phyloP scores from a whole-genome alignment of 1,140 invertebrate genomes.

The Plodia interpunctella region DNA sequence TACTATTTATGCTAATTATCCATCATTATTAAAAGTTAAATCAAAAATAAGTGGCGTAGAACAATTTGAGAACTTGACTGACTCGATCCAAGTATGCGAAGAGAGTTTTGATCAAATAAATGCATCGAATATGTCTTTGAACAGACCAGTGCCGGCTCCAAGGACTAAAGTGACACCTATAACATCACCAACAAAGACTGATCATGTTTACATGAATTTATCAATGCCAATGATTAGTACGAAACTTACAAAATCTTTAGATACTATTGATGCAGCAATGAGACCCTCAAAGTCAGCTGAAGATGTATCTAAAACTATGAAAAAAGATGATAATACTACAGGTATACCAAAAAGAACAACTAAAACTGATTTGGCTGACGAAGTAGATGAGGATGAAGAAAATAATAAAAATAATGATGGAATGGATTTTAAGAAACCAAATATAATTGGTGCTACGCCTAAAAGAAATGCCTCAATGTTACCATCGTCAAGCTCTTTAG shows the following conservation, averaged over 20 bases:
- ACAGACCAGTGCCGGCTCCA: constrained; percentile 63
- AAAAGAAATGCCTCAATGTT: constrained; percentile 47
- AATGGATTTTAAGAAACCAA: constrained; percentile 47
- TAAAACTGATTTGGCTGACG: constrained; percentile 18
- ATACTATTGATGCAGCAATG: constrained; percentile 54
- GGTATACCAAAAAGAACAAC: constrained; percentile 21
- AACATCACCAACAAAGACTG: constrained; percentile 46
- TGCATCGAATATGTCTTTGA: constrained; percentile 48
- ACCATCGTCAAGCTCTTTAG: constrained; percentile 60
- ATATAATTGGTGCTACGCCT: constrained; percentile 65
- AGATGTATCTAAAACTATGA: constrained; percentile 42
- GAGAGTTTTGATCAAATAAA: constrained; percentile 38
- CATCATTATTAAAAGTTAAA: constrained; percentile 47
- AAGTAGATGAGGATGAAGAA: constrained; percentile 29
- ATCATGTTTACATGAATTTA: constrained; percentile 68
- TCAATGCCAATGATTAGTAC: constrained; percentile 68
- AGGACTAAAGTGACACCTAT: constrained; percentile 60
- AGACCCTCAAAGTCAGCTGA: constrained; percentile 58
- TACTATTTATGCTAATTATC: constrained; percentile 65
- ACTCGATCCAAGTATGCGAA: constrained; percentile 72
- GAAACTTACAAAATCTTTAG: constrained; percentile 41
- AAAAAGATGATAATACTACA: constrained; percentile 10
- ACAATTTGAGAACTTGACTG: constrained; percentile 72
- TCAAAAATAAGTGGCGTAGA: constrained; percentile 61
- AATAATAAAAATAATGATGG: constrained; percentile 24